Evolutionary conservation across 2,113 vertebrate species (phyloP).

Genomic region (Cebus imitator): DNA sequence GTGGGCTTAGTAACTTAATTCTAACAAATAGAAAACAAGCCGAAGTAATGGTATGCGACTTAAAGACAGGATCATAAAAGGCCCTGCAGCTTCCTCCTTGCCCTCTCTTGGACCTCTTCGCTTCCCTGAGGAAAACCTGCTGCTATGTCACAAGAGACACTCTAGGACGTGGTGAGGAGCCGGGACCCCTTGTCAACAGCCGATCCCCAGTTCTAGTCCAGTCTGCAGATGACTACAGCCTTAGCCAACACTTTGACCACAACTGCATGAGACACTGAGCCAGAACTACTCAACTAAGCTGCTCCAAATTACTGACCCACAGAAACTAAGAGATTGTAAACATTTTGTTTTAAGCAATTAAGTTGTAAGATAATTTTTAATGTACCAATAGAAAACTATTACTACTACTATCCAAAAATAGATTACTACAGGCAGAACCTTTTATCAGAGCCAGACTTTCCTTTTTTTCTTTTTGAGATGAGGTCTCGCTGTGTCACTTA

Average conservation of each 20-base stretch:
- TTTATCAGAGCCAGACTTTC: neutral
- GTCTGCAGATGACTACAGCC: neutral
- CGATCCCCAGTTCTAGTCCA: neutral
- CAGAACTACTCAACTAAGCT: neutral
- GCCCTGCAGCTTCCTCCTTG: neutral
- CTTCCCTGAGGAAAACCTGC: neutral
- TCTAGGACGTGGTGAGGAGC: neutral
- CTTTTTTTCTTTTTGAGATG: neutral
- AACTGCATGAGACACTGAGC: neutral
- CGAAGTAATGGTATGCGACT: neutral
- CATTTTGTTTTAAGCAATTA: neutral
- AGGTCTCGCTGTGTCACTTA: neutral
- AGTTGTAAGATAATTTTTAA: neutral
- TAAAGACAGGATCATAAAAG: neutral
- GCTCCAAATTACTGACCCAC: neutral
- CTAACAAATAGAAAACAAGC: slow-evolving; percentile 3
- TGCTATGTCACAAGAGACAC: neutral
- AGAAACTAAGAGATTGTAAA: neutral
- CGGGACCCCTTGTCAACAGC: neutral
- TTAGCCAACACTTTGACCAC: neutral
- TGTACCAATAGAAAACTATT: neutral
- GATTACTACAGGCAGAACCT: neutral
- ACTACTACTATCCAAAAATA: neutral
- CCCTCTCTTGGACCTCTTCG: neutral
- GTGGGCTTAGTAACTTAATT: neutral